Percentiles rank a stretch among this genome's conserved stretches.
These are phyloP conservation scores for Keiferia lycopersicella DNA, from an alignment of 2,888 invertebrate species.

Conservation along the genomic window DNA sequence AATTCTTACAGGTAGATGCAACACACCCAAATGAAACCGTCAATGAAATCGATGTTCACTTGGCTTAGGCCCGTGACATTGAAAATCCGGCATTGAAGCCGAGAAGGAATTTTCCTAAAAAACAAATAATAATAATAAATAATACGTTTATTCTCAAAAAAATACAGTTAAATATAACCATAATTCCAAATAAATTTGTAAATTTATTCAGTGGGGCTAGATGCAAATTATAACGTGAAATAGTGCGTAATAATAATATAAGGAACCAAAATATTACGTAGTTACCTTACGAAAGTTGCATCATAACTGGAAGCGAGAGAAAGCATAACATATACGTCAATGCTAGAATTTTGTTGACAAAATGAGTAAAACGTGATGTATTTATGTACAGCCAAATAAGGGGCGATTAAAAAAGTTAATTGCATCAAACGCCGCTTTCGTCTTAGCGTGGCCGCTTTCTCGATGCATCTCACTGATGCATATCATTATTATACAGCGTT, in stretches of 20 bases:
- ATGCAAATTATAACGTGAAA: too few species aligned
- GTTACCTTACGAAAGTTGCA: neutral
- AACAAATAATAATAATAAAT: too few species aligned
- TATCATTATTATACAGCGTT: slow-evolving; percentile 68
- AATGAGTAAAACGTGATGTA: slow-evolving; percentile 10
- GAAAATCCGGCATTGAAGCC: too few species aligned
- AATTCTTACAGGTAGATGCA: too few species aligned
- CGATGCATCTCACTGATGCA: slow-evolving; percentile 72
- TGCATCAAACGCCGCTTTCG: slow-evolving; percentile 13
- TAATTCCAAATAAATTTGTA: too few species aligned
- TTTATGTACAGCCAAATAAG: neutral
- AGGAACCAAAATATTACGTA: neutral
- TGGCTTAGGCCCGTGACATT: too few species aligned
- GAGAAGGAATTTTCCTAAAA: too few species aligned
- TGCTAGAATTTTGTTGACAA: neutral
- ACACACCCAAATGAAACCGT: too few species aligned
- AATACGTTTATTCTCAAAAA: too few species aligned
- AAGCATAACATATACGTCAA: neutral
- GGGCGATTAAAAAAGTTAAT: slow-evolving; percentile 15
- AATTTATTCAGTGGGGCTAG: too few species aligned
- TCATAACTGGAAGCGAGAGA: neutral
- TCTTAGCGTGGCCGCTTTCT: slow-evolving; percentile 56
- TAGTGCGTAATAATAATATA: neutral
- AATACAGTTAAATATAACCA: too few species aligned
- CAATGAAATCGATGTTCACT: too few species aligned